Conservation (phyloP, 2,113 vertebrate species). For the Periophthalmodon schlosseri region DNA sequence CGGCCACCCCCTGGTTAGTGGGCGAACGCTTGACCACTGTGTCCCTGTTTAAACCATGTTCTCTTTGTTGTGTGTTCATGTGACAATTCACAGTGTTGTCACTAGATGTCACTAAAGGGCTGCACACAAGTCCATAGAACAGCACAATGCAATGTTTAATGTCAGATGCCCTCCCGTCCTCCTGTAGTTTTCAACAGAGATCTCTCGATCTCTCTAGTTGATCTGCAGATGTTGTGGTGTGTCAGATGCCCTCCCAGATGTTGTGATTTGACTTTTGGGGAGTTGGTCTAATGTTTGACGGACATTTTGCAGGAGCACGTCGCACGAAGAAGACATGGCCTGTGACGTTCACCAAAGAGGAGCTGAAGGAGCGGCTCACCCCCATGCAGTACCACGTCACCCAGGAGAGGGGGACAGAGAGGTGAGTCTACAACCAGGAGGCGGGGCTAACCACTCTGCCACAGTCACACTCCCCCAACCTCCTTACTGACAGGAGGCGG, state of each 20-base stretch:
- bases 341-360: conserved; percentile 87
- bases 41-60: no score
- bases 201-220: fast-evolving
- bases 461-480: no score
- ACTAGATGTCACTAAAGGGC: not conserved
- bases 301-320: conserved; percentile 81
- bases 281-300: not conserved
- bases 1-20: no score
- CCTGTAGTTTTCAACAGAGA: fast-evolving
- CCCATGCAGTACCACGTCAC: conserved; percentile 94
- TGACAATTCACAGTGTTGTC: not conserved
- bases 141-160: no score
- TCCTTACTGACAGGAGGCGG: no score
- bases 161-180: no score
- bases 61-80: no score
- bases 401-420: conserved; percentile 97
- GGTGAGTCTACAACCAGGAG: conserved; percentile 68
- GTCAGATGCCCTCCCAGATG: not conserved
- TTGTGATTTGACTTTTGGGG: not conserved
- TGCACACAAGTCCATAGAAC: no score
- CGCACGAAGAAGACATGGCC: conserved; percentile 91
- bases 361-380: conserved; percentile 90
- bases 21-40: no score
- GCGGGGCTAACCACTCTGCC: not conserved
- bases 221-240: no score